Evolutionary conservation across 2,113 vertebrate species (phyloP).

Genomic region (Anhinga rufa): DNA sequence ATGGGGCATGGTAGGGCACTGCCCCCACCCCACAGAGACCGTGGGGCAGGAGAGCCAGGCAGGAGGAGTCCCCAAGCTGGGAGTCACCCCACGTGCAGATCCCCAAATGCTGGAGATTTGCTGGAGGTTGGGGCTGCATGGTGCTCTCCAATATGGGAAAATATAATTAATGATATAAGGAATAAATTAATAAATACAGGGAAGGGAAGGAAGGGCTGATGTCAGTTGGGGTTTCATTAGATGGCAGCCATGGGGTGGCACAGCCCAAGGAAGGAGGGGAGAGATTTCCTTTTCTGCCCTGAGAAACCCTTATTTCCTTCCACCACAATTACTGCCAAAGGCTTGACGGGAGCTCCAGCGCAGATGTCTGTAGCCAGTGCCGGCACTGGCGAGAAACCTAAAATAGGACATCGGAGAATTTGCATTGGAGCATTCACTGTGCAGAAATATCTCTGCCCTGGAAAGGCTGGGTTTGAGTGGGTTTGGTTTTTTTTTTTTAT

Average conservation of each 20-base stretch:
- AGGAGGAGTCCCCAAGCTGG: background rate
- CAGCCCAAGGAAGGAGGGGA: background rate
- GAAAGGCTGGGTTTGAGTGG: background rate
- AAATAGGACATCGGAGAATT: background rate
- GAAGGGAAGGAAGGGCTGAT: background rate
- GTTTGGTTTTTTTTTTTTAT: background rate
- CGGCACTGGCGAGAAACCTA: background rate
- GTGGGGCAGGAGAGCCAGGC: fast-evolving
- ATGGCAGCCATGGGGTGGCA: background rate
- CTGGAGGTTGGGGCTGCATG: background rate
- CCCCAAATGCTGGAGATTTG: background rate
- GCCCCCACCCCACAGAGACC: background rate
- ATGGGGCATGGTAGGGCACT: background rate
- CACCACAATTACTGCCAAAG: fast-evolving
- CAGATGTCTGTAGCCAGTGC: background rate
- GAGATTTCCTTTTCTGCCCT: background rate
- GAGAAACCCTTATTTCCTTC: background rate
- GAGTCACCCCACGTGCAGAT: background rate
- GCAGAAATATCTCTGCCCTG: background rate
- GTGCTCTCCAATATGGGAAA: background rate
- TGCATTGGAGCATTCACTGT: background rate
- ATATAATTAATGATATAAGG: background rate
- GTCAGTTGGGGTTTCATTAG: background rate
- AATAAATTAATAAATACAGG: background rate
- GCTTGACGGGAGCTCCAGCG: background rate